Evolutionary conservation across 1,140 invertebrate species (phyloP).

Genomic region (Drosophila funebris): DNA sequence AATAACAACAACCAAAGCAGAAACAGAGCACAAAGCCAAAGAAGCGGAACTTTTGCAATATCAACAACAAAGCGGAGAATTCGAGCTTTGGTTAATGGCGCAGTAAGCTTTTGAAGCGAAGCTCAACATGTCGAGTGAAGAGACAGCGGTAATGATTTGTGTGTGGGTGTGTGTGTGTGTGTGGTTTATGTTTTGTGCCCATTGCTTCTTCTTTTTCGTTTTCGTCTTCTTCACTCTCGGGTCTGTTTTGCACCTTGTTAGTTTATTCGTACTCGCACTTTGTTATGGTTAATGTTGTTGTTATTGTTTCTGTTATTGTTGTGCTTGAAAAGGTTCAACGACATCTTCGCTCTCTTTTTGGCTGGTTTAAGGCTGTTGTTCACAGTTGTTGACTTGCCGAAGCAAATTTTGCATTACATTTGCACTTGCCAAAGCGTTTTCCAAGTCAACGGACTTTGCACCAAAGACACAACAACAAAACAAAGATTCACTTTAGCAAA

Average conservation of each 20-base stretch:
- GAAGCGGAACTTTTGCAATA: slow-evolving; percentile 32
- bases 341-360: slow-evolving; percentile 33
- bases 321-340: slow-evolving; percentile 60
- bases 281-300: slow-evolving; percentile 28
- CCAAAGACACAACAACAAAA: slow-evolving; percentile 17
- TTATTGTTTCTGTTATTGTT: slow-evolving; percentile 27
- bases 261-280: slow-evolving; percentile 43
- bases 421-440: slow-evolving; percentile 1
- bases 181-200: slow-evolving; percentile 31
- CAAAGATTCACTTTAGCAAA: slow-evolving; percentile 18
- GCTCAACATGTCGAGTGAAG: neutral
- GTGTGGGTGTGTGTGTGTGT: neutral
- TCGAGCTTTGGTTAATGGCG: slow-evolving; percentile 31
- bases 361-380: slow-evolving; percentile 3
- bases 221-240: no score
- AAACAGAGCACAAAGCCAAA: slow-evolving; percentile 17
- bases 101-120: slow-evolving; percentile 11
- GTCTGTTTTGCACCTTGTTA: slow-evolving; percentile 37
- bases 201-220: slow-evolving; percentile 14
- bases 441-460: slow-evolving; percentile 17
- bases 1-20: slow-evolving; percentile 2
- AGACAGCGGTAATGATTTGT: slow-evolving; percentile 37
- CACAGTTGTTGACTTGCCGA: neutral
- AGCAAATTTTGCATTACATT: slow-evolving; percentile 31
- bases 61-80: slow-evolving; percentile 9